Evolutionary conservation across 1,140 invertebrate species (phyloP), one percentile per base, ranked within the genome.

Genomic region (Akabosia matsudoensis): DNA sequence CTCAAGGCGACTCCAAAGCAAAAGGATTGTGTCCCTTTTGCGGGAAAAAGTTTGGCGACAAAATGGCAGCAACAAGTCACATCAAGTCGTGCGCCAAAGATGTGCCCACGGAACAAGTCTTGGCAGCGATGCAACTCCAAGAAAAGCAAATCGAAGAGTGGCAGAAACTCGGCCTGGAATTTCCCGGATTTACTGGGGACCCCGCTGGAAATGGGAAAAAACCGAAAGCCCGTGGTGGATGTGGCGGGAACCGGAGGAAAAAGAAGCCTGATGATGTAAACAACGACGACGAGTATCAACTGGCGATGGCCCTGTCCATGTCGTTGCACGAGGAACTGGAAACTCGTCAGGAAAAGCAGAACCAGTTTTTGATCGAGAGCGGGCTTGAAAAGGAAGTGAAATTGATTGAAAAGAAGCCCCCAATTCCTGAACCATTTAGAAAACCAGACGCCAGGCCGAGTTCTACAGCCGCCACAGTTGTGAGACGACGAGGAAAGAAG

Each of bases 241-340:
- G 64, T 33, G 52, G 61, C 1, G n/a, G 14, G 33, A 45, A 37
- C 18, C 70, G 45, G 18, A 33, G n/a, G 10, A 78, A 74, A 54
- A 70, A 70, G 45, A 52, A 54, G 26, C 3, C 22, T 13, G 13
- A 56, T 18, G 14, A 33, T 16, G 67, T 34, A 18, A 10, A 22
- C 7, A 56, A 18, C 3, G 86, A 88, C 82, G 74, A 82, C 16
- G 83, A 87, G 76, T 75, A 87, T 7, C 83, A 88, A 64, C 82
- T 88, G 72, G 87, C 84, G 22, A 76, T 88, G 64, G 87, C 86
- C 22, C 80, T 88, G 74, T 88, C 87, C 22, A 83, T 84, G 77
- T 88, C 87, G 7, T 80, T 87, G 16, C 84, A 86, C 31, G 85
- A 87, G 80, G 83, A 83, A 33, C 80, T 87, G 56, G 73, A 78